Evolutionary conservation across 2,888 invertebrate species (phyloP), one percentile per base, ranked within the genome.

Genomic region (Epirrhoe alternata): DNA sequence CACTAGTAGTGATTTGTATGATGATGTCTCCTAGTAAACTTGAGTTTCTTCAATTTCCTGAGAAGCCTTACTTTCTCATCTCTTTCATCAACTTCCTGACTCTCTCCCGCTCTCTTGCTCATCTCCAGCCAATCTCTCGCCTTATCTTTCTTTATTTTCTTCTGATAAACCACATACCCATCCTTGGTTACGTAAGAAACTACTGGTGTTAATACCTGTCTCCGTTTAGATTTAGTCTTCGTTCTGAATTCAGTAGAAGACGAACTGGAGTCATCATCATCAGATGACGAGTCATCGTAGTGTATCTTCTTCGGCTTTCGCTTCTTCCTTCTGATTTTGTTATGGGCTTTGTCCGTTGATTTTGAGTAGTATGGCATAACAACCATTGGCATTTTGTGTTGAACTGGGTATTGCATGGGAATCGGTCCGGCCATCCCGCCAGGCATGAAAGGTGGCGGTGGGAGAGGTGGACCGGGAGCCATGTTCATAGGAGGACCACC

Each of bases 121-220:
- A 86, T 69, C 24, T 86, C 82, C 56, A 92, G 70, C 90, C 90
- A 92, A 56, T 92, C 89, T 52, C 79, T 86, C 0, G 89, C 89
- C 45, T 81, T 86, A 1, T 90, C 86, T 30, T 85, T 88, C 69
- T 85, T 87, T 33, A 92, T 86, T 68, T 87, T 91, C 72, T 90
- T 92, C 75, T 90, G 88, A 64, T 88, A 92, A 0, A 91, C 83
- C 3, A 91, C 89, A 49, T 86, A 86, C 0, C 92, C 92, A 62
- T 88, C 87, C 54, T 87, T 87, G 0, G 90, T 91, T 0, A 92
- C 83, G 53, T 92, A 92, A 0, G 92, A 92, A 0, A 92, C 86
- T 0, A 92, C 88, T 1, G 92, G 92, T 6, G 89, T 91, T 1
- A 92, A 69, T 0, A 90, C 86, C 64, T 89, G 82, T 33, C 75